Base-by-base conservation (phyloP, 2,888 invertebrate genomes). In the Chelonus formosanus region DNA sequence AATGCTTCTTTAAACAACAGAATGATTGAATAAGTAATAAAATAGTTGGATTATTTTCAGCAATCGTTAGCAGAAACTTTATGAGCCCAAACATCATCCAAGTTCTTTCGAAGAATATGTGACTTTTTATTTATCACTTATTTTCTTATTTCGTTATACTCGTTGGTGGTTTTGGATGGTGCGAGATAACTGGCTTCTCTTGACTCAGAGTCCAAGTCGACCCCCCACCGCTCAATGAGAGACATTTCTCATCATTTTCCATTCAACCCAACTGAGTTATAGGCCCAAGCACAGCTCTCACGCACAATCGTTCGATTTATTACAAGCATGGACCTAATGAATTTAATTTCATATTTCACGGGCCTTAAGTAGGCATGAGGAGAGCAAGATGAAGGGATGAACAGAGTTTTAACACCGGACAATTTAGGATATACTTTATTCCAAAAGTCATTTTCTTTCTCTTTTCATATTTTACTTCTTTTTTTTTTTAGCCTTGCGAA, bases 191-290 rank as follows among this genome's bases (percentile, higher is more conserved):
- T 53, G 48, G 10, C 10, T 48, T 5, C 5, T 48, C 57, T n/a
- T 57, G 32, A 10, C 4, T 3, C 36, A 35, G 7, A 31, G 63
- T 10, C 63, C 44, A 43, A 43, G 55, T 36, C 58, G 82, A 81
- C 82, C 81, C 82, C 82, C 82, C 82, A 82, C 75, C 77, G 82
- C 78, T 81, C 80, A 81, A 80, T 80, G 81, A 81, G 81, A 80
- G 81, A 81, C 82, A 82, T 82, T 82, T 82, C 82, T 82, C 82
- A 82, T 82, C 80, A 82, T 82, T 82, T 82, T 79, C 82, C 79
- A 82, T 82, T 82, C 80, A 81, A 72, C 68, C 74, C 71, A 76
- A 76, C 79, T 80, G 82, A 82, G 77, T 82, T 82, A 82, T 82
- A 80, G 78, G 75, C 75, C 76, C 74, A 47, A 32, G 65, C 71